Conservation (phyloP, 2,113 vertebrate species). For the Bufo bufo region DNA sequence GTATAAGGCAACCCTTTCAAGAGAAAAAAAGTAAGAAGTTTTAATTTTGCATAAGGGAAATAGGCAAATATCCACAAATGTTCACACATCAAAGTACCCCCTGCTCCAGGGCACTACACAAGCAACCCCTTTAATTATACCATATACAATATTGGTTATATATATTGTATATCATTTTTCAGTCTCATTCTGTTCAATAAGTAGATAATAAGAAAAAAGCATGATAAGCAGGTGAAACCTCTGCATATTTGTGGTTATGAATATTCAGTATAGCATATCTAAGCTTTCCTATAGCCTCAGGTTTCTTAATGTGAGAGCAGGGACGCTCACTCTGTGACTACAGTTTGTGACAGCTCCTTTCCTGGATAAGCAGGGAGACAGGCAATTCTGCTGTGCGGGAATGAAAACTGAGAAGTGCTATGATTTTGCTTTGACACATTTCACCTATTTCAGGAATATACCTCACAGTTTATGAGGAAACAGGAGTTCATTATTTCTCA, state of each 20-base stretch:
- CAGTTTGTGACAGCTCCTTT: slow-evolving; percentile 26
- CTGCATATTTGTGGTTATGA: slow-evolving; percentile 1
- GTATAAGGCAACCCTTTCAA: no score
- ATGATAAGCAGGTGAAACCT: neutral
- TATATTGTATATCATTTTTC: neutral
- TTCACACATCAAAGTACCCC: no score
- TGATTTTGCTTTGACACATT: slow-evolving; percentile 46
- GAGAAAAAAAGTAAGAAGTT: no score
- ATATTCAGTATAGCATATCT: slow-evolving; percentile 15
- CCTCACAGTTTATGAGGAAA: slow-evolving; percentile 7
- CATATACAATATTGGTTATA: neutral
- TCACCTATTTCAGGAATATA: slow-evolving; percentile 46
- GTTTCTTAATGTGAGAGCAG: neutral
- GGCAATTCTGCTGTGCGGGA: slow-evolving; percentile 6
- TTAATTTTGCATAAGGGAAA: no score
- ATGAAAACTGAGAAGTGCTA: slow-evolving; percentile 37
- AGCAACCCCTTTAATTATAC: neutral
- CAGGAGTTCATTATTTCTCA: slow-evolving; percentile 56
- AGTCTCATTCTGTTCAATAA: no score
- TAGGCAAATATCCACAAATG: no score
- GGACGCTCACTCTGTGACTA: neutral
- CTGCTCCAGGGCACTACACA: no score
- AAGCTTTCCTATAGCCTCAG: neutral
- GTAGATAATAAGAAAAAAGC: no score
- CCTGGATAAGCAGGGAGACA: slow-evolving; percentile 19